phyloP scores from a whole-genome alignment of 1,140 invertebrate genomes.

The Calephelis virginiensis region DNA sequence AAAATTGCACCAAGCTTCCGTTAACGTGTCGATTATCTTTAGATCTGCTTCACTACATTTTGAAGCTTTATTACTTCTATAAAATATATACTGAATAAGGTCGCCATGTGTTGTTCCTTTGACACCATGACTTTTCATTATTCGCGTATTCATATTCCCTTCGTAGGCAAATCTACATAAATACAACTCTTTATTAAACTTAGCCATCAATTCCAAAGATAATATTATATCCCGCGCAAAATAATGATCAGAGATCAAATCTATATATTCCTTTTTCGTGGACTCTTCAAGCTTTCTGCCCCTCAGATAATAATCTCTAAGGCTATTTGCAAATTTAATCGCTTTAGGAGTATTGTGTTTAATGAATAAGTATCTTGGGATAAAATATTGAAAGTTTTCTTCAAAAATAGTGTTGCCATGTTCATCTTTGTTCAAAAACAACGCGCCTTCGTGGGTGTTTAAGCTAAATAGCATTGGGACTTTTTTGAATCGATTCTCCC shows the following conservation, averaged over 20 bases:
- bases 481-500: constrained; percentile 72
- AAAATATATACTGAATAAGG: constrained; percentile 81
- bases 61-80: constrained; percentile 60
- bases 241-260: constrained; percentile 65
- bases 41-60: constrained; percentile 49
- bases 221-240: constrained; percentile 71
- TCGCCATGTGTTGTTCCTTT: constrained; percentile 81
- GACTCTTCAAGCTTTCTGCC: constrained; percentile 41
- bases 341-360: constrained; percentile 32
- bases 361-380: constrained; percentile 50
- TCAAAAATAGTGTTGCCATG: constrained; percentile 49
- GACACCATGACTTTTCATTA: constrained; percentile 50
- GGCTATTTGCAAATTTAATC: constrained; percentile 43
- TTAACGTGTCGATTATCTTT: constrained; percentile 64
- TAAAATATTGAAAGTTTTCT: constrained; percentile 56
- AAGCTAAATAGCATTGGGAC: constrained; percentile 81
- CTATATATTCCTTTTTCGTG: constrained; percentile 47
- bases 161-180: constrained; percentile 73
- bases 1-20: constrained; percentile 84
- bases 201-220: constrained; percentile 53
- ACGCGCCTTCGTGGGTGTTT: constrained; percentile 78
- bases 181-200: constrained; percentile 53
- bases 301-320: constrained; percentile 76
- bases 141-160: constrained; percentile 56
- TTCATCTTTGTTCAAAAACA: constrained; percentile 55